Conservation (phyloP, 1,140 invertebrate species). For the Brachionus sp. region DNA sequence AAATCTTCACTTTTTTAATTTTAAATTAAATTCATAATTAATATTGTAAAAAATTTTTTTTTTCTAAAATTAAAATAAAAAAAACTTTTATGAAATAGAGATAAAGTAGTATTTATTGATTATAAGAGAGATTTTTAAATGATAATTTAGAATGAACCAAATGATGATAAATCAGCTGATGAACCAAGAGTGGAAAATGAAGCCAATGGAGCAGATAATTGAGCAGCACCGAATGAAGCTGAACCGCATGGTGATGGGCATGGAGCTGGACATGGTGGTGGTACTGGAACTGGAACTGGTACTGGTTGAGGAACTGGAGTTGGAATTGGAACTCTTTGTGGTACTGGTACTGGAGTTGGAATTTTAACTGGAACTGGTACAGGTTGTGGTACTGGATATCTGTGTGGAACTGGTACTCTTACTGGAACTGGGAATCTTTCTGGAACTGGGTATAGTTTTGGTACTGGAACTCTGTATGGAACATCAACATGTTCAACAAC, state of each 20-base stretch:
- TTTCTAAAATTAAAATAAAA: background rate
- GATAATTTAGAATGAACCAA: background rate
- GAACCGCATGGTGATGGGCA: background rate
- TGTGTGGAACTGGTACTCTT: too few species aligned
- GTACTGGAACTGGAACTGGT: too few species aligned
- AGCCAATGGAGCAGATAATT: background rate
- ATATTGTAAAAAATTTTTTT: too few species aligned
- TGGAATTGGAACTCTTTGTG: too few species aligned
- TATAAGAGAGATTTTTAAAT: background rate
- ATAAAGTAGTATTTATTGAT: background rate
- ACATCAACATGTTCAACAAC: background rate
- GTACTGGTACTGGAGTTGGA: background rate
- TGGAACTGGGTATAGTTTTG: background rate
- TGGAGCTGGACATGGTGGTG: too few species aligned
- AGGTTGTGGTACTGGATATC: too few species aligned
- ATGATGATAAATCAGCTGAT: background rate
- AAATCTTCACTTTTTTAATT: constrained; percentile 13
- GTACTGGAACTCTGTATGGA: background rate
- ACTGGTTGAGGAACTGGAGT: too few species aligned
- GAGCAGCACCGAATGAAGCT: background rate
- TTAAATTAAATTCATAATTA: too few species aligned
- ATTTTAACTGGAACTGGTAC: background rate
- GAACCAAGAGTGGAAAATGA: background rate
- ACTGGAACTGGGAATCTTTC: too few species aligned
- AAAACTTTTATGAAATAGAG: background rate